These are phyloP conservation scores for Subanguina moxae DNA, from an alignment of 1,140 invertebrate genomes.

Conservation along the genomic window DNA sequence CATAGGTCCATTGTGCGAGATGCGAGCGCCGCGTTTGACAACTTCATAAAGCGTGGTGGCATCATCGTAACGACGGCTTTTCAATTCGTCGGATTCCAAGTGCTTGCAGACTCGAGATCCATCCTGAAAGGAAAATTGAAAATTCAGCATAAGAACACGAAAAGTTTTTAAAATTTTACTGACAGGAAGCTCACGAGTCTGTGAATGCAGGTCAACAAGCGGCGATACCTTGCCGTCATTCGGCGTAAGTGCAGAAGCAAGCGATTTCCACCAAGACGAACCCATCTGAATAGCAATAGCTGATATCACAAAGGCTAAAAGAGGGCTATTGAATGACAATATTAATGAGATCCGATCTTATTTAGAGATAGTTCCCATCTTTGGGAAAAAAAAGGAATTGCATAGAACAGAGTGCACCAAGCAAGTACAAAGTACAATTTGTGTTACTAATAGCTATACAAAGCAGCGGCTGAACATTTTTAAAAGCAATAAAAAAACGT, in stretches of 20 bases:
- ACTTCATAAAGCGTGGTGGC: constrained; percentile 83
- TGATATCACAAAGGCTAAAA: not conserved
- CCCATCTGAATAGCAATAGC: not conserved
- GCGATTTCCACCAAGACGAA: not conserved
- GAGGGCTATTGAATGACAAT: not conserved
- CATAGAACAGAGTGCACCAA: too few relatives aligned
- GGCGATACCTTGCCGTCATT: constrained; percentile 32
- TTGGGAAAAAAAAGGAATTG: too few relatives aligned
- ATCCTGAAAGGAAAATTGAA: constrained; percentile 68
- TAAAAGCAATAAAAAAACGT: too few relatives aligned
- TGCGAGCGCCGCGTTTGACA: constrained; percentile 72
- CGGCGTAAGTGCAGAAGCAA: not conserved
- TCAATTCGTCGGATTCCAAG: constrained; percentile 81
- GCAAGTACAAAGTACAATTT: too few relatives aligned
- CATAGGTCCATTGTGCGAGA: constrained; percentile 59
- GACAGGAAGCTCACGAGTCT: constrained; percentile 39
- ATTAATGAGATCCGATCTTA: too few relatives aligned
- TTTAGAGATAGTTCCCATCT: too few relatives aligned
- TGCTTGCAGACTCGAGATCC: constrained; percentile 82
- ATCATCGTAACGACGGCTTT: constrained; percentile 75
- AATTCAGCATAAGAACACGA: too few relatives aligned
- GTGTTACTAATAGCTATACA: too few relatives aligned
- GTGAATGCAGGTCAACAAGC: constrained; percentile 35
- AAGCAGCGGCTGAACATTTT: too few relatives aligned
- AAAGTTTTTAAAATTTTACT: not conserved